These are phyloP conservation scores for Callorhinus ursinus DNA, from an alignment of 2,113 vertebrate genomes.

Conservation along the genomic window DNA sequence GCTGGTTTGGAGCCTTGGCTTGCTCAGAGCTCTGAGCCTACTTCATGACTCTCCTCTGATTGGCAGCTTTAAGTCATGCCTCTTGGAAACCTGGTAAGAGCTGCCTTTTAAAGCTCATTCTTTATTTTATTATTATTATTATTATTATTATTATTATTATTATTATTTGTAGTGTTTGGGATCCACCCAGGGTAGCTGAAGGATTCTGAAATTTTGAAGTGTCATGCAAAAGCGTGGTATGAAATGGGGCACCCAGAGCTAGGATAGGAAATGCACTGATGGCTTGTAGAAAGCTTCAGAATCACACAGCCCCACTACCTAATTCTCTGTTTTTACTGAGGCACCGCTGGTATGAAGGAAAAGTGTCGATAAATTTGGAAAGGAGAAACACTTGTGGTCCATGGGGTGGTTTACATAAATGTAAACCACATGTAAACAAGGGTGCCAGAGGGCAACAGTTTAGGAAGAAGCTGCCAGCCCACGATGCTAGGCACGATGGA, in stretches of 20 bases:
- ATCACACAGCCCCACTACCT: neutral
- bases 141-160: too few species aligned
- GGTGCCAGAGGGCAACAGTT: neutral
- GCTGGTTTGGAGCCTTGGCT: neutral
- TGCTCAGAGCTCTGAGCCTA: neutral
- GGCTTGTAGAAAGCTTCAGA: neutral
- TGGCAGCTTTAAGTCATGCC: slow-evolving; percentile 9
- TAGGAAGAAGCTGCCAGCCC: neutral
- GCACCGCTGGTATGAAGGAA: slow-evolving; percentile 72
- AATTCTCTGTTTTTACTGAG: slow-evolving; percentile 55
- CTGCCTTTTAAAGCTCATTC: neutral
- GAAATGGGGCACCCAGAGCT: neutral
- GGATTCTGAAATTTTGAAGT: neutral
- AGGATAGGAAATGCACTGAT: neutral
- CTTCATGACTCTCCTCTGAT: neutral
- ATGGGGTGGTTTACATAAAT: slow-evolving; percentile 69
- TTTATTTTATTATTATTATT: neutral
- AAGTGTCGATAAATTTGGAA: slow-evolving; percentile 69
- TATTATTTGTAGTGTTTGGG: neutral
- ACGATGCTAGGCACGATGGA: neutral
- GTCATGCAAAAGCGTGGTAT: neutral
- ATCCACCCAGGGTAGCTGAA: neutral
- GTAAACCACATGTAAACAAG: slow-evolving; percentile 82
- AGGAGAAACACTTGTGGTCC: slow-evolving; percentile 74
- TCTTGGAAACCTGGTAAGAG: neutral